Evolutionary conservation across 2,113 vertebrate species (phyloP).

Genomic region (Passer montanus): DNA sequence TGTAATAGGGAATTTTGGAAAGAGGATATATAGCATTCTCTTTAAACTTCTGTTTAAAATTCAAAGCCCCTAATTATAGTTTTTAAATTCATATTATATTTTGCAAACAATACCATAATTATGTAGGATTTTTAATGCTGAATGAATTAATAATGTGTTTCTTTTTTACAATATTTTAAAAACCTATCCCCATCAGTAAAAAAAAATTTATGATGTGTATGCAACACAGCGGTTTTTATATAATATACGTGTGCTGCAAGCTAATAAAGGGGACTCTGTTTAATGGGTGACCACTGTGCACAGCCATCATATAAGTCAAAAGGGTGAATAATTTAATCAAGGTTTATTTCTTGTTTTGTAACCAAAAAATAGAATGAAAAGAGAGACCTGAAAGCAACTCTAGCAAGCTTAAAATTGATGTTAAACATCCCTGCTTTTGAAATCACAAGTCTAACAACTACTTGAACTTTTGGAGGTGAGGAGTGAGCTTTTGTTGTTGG

Average conservation of each 20-base stretch:
- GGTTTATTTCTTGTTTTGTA: background rate
- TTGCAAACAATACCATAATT: background rate
- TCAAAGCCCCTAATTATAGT: background rate
- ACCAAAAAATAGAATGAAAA: background rate
- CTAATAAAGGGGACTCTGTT: background rate
- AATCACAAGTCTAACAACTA: background rate
- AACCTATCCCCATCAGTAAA: background rate
- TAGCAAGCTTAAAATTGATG: background rate
- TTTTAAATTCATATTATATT: background rate
- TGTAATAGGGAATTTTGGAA: background rate
- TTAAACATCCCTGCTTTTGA: background rate
- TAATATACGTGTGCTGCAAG: fast-evolving
- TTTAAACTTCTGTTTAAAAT: background rate
- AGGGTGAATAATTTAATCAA: background rate
- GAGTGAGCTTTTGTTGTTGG: background rate
- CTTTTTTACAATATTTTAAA: background rate
- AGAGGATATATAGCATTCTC: background rate
- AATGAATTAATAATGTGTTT: background rate
- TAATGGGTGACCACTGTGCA: background rate
- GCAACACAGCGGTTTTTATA: background rate
- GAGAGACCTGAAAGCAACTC: background rate
- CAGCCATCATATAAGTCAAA: background rate
- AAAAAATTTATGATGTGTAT: fast-evolving
- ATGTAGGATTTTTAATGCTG: background rate
- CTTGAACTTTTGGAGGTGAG: background rate